Evolutionary conservation across 2,113 vertebrate genomes (phyloP).

Genomic region (Microcebus griseorufus): DNA sequence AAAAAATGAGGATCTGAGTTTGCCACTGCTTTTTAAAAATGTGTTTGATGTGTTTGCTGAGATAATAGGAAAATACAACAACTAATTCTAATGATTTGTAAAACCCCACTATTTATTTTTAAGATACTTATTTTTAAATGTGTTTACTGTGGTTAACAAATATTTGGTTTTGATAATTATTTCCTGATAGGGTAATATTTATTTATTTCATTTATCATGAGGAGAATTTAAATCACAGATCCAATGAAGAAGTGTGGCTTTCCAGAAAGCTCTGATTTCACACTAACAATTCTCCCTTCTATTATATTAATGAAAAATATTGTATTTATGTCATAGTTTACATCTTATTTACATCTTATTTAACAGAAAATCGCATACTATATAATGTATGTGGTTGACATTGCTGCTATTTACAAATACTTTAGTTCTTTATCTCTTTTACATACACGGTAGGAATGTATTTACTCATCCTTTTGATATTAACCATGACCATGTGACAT

Average conservation of each 20-base stretch:
- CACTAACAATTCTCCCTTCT: background rate
- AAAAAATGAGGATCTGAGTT: background rate
- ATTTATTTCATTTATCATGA: background rate
- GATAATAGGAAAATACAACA: constrained; percentile 19
- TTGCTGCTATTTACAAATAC: background rate
- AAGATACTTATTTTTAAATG: constrained; percentile 19
- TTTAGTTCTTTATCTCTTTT: background rate
- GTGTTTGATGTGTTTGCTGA: background rate
- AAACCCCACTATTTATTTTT: background rate
- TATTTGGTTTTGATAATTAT: background rate
- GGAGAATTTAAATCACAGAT: constrained; percentile 19
- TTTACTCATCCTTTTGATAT: background rate
- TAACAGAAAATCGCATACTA: background rate
- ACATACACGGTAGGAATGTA: background rate
- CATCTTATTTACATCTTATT: background rate
- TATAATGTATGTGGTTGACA: background rate
- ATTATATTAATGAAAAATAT: background rate
- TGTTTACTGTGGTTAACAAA: constrained; percentile 26
- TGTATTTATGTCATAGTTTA: background rate
- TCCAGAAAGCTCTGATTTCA: background rate
- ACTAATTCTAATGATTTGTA: constrained; percentile 23
- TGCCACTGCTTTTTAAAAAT: background rate
- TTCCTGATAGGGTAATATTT: background rate
- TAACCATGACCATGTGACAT: background rate
- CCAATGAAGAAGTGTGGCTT: background rate